These are phyloP conservation scores for Synergus umbraculus DNA, from an alignment of 2,888 invertebrate species.

Conservation along the genomic window DNA sequence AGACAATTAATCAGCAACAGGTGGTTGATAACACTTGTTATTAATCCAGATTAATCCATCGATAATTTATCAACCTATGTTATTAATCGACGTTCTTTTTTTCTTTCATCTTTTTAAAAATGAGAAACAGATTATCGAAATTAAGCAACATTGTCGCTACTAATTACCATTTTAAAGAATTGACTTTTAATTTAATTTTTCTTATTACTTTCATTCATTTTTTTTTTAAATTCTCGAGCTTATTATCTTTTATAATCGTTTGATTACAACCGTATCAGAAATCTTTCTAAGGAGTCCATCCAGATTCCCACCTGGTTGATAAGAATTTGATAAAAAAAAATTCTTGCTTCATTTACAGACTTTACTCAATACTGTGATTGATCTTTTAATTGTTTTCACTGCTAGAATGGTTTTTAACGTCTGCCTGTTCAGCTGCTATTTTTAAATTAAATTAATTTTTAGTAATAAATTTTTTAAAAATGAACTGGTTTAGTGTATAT, in stretches of 20 bases:
- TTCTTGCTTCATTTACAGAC: neutral
- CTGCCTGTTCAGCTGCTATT: neutral
- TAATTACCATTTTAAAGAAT: neutral
- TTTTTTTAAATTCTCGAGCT: neutral
- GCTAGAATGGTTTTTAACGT: neutral
- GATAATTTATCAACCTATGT: neutral
- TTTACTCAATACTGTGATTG: neutral
- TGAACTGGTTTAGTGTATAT: neutral
- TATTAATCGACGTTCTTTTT: neutral
- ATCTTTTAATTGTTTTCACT: neutral
- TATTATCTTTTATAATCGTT: neutral
- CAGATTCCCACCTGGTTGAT: constrained; percentile 38
- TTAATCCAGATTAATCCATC: neutral
- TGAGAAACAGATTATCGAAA: neutral
- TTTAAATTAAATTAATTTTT: neutral
- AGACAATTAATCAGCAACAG: neutral
- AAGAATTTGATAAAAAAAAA: constrained; percentile 25
- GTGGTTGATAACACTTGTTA: neutral
- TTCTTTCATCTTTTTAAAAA: neutral
- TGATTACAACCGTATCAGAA: constrained; percentile 25
- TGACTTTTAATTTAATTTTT: neutral
- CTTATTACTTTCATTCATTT: neutral
- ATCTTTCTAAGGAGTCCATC: neutral
- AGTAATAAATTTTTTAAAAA: neutral
- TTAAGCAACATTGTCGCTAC: neutral